A percentile compares a stretch with the other conserved stretches of the same genome.
Conservation (phyloP, 30 jellyfish, hydroid and myxozoan genomes). For the Turritopsis rubra region DNA sequence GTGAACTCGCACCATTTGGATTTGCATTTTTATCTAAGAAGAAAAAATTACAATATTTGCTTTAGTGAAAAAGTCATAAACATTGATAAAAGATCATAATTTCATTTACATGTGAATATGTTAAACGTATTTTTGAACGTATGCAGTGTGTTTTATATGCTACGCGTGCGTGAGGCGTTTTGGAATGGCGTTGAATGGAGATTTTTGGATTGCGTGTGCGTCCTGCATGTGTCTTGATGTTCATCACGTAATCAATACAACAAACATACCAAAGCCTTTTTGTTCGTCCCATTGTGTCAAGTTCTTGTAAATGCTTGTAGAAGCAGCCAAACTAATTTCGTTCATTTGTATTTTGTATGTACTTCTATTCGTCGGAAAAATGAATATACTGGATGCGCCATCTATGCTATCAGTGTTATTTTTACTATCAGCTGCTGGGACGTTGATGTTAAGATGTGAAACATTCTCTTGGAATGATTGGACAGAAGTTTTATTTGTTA, state of each 20-base stretch:
- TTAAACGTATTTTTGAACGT: not conserved
- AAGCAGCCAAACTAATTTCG: not conserved
- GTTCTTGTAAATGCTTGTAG: not conserved
- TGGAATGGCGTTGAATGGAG: not conserved
- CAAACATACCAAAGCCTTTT: not conserved
- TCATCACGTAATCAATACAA: not conserved
- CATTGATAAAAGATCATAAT: not conserved
- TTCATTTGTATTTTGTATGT: not conserved
- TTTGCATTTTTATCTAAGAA: not conserved
- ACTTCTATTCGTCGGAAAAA: not conserved
- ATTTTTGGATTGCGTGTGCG: not conserved
- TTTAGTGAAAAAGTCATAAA: not conserved
- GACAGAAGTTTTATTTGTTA: not conserved
- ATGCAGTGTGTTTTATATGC: not conserved
- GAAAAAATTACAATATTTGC: not conserved
- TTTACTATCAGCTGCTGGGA: too few relatives aligned
- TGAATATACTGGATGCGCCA: too few relatives aligned
- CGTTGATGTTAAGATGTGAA: too few relatives aligned
- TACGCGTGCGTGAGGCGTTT: not conserved
- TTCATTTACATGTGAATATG: too few relatives aligned
- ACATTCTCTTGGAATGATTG: not conserved
- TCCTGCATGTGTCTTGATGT: not conserved
- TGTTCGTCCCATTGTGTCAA: not conserved
- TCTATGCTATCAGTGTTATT: too few relatives aligned
- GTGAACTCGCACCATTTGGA: not conserved